Base-by-base conservation (phyloP, 2,888 invertebrate genomes). In the Yponomeuta sedellus region DNA sequence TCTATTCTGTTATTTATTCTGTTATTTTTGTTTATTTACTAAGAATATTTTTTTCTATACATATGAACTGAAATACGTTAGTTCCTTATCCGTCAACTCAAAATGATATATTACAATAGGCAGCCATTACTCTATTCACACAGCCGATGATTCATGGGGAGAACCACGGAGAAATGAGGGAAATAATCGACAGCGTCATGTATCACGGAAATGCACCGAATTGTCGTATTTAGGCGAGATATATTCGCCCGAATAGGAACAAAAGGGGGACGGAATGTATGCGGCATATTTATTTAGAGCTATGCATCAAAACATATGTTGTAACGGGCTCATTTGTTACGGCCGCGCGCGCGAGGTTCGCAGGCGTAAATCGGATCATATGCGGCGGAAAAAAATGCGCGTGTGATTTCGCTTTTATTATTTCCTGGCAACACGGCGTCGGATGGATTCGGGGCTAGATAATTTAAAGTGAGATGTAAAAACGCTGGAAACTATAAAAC, bases 201-300 rank as follows among this genome's bases (percentile, higher is more conserved):
- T 52, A 52, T 52, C 16, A 16, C 44, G 44, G 44, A 52, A 52
- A 52, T 52, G 44, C 44, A 16, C 44, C 44, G 3, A 52, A 52
- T 16, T 12, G 12, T 52, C 44, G 44, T 52, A 52, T 52, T 52
- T 52, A 52, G 44, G 44, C 12, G 16, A 52, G 44, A 52, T 52
- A 74, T 72, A 74, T 71, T 72, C 64, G 74, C 68, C 70, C 69
- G 66, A 70, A 22, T 22, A 20, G 65, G 69, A 73, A 75, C 75
- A 75, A 75, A 72, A 28, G 10, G 73, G 62, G 56, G 69, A 67
- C 66, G 16, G 44, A 69, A 66, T 65, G 70, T 70, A 67, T 70
- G 68, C 67, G 73, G 64, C 72, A 70, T 73, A 75, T 74, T 74
- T 74, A 74, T 75, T 73, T 70, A 68, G 65, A 68, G 70, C 64